These are phyloP conservation scores for Platysternon megacephalum DNA, from an alignment of 2,113 vertebrate species.

Conservation along the genomic window DNA sequence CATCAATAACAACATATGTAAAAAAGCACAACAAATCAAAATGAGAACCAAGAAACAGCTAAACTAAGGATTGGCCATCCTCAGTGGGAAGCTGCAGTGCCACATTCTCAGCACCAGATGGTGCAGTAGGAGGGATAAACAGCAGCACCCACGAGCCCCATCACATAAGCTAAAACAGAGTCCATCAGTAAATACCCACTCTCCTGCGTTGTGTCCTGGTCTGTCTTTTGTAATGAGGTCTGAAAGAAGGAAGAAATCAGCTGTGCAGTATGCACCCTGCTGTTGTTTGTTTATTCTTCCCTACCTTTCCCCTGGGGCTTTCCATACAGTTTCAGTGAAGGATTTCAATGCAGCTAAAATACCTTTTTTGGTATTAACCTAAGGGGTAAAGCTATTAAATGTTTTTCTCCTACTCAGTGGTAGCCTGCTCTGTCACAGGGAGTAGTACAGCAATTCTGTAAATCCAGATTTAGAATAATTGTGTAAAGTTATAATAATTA, in stretches of 20 bases:
- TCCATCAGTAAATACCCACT: neutral
- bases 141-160: neutral
- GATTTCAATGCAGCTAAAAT: constrained; percentile 29
- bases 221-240: neutral
- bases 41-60: neutral
- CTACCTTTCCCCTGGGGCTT: neutral
- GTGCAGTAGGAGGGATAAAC: neutral
- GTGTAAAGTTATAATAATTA: neutral
- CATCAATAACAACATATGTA: neutral
- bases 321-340: neutral
- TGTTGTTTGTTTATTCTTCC: neutral
- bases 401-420: neutral
- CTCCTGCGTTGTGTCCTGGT: neutral
- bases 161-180: neutral
- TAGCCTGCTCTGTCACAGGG: neutral
- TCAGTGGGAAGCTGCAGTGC: too few species aligned
- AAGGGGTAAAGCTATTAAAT: neutral
- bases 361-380: neutral
- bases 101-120: neutral
- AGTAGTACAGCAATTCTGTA: neutral
- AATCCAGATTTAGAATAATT: constrained; percentile 8
- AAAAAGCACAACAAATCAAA: neutral
- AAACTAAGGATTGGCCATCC: neutral
- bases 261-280: neutral
- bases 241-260: neutral